Evolutionary conservation across 2,888 invertebrate species (phyloP), one percentile per base, ranked within the genome.

Genomic region (Polietes domitor): DNA sequence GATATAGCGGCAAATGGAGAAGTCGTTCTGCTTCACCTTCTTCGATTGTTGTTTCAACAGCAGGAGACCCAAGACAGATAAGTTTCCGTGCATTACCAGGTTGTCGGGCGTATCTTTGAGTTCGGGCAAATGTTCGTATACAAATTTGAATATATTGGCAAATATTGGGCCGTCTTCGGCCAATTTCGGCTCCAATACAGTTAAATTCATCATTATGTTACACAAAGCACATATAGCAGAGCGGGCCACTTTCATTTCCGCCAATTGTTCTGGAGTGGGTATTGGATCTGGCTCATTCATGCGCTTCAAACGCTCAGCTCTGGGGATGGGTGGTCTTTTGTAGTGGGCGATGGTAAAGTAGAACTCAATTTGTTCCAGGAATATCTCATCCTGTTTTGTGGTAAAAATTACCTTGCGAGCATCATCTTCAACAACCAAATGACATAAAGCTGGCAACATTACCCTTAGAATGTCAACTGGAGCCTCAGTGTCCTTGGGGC

Each of bases 121-220:
- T 90, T 97, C 97, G 0, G 97, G 96, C 73, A 97, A 92, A 91
- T 96, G 96, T 88, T 96, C 96, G 87, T 97, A 96, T 74, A 97
- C 95, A 89, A 97, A 97, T 90, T 97, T 97, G 10, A 98, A 93
- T 43, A 98, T 93, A 78, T 95, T 95, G 86, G 95, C 95, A 90
- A 98, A 98, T 12, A 96, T 93, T 70, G 94, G 93, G 81, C 96
- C 96, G 86, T 95, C 95, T 89, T 97, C 96, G 6, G 97, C 97
- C 65, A 96, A 93, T 91, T 96, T 96, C 0, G 96, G 95, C 88
- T 98, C 98, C 81, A 98, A 92, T 0, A 98, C 98, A 15, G 97
- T 96, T 2, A 98, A 94, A 90, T 98, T 98, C 96, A 98, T 97
- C 86, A 98, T 95, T 80, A 98, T 96, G 89, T 98, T 98, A 92